Percentiles rank a stretch among this genome's conserved stretches.
Conservation (phyloP, 2,113 vertebrate genomes). For the Misgurnus anguillicaudatus region DNA sequence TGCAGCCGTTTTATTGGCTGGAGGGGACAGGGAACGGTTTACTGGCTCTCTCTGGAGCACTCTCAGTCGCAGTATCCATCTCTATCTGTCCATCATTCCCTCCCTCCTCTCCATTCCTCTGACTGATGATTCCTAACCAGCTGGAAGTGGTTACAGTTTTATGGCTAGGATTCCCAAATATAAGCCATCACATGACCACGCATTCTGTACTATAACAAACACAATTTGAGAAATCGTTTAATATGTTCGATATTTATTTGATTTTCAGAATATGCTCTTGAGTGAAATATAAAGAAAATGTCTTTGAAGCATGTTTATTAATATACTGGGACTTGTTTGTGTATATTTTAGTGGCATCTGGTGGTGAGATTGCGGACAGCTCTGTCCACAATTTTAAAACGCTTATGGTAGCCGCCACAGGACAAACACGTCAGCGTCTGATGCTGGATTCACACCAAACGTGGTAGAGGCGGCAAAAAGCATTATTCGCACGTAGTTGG, state of each 20-base stretch:
- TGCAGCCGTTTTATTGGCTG: constrained; percentile 68
- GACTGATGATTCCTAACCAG: constrained; percentile 39
- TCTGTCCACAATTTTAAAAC: no score
- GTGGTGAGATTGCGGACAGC: no score
- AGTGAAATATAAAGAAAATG: background rate
- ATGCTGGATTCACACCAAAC: no score
- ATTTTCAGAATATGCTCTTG: background rate
- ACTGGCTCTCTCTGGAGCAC: constrained; percentile 61
- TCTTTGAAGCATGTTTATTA: background rate
- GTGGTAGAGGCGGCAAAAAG: no score
- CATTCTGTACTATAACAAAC: background rate
- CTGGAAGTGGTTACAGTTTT: constrained; percentile 28
- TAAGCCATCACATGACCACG: background rate
- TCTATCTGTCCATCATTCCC: constrained; percentile 58
- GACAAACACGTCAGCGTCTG: no score
- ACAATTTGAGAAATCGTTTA: no score
- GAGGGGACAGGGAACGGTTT: constrained; percentile 63
- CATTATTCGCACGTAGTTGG: no score
- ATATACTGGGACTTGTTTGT: background rate
- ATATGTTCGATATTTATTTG: background rate
- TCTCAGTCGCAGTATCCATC: constrained; percentile 59
- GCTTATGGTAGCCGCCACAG: no score
- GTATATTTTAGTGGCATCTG: no score
- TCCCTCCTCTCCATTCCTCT: constrained; percentile 33
- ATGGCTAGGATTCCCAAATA: constrained; percentile 2